These are phyloP conservation scores for Kuschelorhynchus macadamiae DNA, from an alignment of 2,888 invertebrate genomes.

Conservation along the genomic window DNA sequence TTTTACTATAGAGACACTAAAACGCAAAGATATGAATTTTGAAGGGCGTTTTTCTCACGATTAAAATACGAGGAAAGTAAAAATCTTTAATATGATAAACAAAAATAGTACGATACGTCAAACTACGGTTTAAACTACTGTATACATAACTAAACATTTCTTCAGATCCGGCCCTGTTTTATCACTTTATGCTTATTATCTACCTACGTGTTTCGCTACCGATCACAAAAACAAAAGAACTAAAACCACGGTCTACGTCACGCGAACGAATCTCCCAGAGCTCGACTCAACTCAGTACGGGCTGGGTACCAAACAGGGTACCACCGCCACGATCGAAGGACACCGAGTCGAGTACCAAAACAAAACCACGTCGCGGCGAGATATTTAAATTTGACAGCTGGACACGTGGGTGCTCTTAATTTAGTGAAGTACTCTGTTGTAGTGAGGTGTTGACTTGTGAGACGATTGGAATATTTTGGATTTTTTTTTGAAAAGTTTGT, in stretches of 20 bases:
- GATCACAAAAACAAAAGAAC: slow-evolving; percentile 38
- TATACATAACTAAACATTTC: no score
- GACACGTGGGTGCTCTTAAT: slow-evolving; percentile 33
- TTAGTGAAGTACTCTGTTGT: no score
- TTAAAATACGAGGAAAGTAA: no score
- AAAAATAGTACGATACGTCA: no score
- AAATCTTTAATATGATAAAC: no score
- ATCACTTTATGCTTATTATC: slow-evolving; percentile 10
- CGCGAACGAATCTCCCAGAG: slow-evolving; percentile 16
- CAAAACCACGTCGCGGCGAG: slow-evolving; percentile 20
- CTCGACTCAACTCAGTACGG: slow-evolving; percentile 29
- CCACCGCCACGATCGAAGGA: slow-evolving; percentile 28
- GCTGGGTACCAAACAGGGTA: slow-evolving; percentile 24
- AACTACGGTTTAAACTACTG: no score
- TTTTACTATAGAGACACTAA: no score
- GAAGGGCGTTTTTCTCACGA: no score
- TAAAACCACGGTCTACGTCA: slow-evolving; percentile 27
- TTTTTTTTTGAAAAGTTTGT: no score
- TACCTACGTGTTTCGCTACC: slow-evolving; percentile 32
- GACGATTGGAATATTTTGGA: no score
- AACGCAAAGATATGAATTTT: no score
- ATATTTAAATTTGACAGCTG: slow-evolving; percentile 26
- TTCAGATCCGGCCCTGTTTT: background rate
- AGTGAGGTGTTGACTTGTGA: no score
- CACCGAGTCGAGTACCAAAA: slow-evolving; percentile 10